Base-by-base conservation (phyloP, 2,888 invertebrate genomes). In the Polyommatus iphigenia region DNA sequence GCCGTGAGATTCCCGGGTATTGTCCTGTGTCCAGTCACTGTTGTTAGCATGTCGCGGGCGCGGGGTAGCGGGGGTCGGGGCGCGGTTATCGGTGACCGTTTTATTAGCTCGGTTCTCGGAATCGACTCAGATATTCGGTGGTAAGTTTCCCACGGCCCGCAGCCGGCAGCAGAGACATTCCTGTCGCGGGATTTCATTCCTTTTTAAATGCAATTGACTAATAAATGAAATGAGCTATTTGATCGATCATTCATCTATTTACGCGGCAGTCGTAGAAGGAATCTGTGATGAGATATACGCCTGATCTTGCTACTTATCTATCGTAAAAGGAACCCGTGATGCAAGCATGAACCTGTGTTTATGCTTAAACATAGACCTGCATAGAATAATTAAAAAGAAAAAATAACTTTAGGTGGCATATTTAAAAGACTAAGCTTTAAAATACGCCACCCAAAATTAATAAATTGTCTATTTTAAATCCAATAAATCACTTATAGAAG, bases 401-500 rank as follows among this genome's bases (percentile, higher is more conserved):
- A 41, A 41, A 41, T 10, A 41, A 41, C 41, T 41, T 36, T 36
- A 7, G 36, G 7, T 36, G 1, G 7, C 36, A 36, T 36, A 36
- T 36, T 36, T 36, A 36, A 7, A 36, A 36, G 36, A 36, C 54
- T 8, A 24, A 24, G 13, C 3, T 24, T 24, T 24, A 67, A 24
- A 29, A 62, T 24, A 62, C 62, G 29, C 15, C 7, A 29, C 13
- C 1, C 13, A 18, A 15, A 67, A 29, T 32, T 13, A 6, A 15
- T 29, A 67, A 67, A 67, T 29, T 67, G 32, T 67, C 67, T 32
- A 13, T 29, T 24, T 32, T 18, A 67, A 32, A 67, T 18, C 1
- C 29, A 67, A 67, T 32, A 67, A 67, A 62, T 62, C 62, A 3
- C 24, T 24, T 24, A 67, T 79, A 78, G 77, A 62, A 78, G 77